Evolutionary conservation across 1,140 invertebrate genomes (phyloP).

Genomic region (Heterodera carotae): DNA sequence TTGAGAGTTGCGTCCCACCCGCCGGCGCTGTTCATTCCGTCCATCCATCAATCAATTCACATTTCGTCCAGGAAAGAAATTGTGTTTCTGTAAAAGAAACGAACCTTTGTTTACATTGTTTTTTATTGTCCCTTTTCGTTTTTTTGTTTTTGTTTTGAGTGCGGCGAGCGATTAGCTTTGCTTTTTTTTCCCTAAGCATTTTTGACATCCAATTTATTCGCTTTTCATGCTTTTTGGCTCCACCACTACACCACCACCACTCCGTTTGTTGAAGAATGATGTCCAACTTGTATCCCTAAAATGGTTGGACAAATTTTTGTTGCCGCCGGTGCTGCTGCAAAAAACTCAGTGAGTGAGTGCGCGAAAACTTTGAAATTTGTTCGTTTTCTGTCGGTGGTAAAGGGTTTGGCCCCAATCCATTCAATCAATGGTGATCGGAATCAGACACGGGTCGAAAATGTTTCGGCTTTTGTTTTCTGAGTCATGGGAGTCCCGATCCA

Average conservation of each 20-base stretch:
- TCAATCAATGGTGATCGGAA: too few relatives aligned
- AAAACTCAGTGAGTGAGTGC: too few relatives aligned
- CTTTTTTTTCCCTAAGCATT: conserved; percentile 77
- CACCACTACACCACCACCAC: background rate
- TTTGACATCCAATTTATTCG: conserved; percentile 67
- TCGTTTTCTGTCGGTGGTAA: too few relatives aligned
- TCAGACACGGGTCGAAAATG: too few relatives aligned
- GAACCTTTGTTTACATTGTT: conserved; percentile 71
- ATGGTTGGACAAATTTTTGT: background rate
- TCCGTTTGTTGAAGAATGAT: conserved; percentile 22
- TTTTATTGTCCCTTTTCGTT: conserved; percentile 75
- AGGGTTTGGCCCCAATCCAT: too few relatives aligned
- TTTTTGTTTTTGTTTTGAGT: too few relatives aligned
- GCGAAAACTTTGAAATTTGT: too few relatives aligned
- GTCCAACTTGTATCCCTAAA: background rate
- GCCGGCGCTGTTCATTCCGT: background rate
- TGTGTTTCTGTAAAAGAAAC: conserved; percentile 33
- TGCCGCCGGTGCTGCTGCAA: too few relatives aligned
- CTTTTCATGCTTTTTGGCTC: conserved; percentile 12
- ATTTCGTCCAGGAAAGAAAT: conserved; percentile 61
- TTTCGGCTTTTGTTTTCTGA: too few relatives aligned
- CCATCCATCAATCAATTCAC: background rate
- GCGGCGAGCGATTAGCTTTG: too few relatives aligned
- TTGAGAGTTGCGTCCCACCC: too few relatives aligned
- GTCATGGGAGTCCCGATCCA: too few relatives aligned